Conservation (phyloP, 2,797 vertebrate genomes). For the Tenualosa ilisha region DNA sequence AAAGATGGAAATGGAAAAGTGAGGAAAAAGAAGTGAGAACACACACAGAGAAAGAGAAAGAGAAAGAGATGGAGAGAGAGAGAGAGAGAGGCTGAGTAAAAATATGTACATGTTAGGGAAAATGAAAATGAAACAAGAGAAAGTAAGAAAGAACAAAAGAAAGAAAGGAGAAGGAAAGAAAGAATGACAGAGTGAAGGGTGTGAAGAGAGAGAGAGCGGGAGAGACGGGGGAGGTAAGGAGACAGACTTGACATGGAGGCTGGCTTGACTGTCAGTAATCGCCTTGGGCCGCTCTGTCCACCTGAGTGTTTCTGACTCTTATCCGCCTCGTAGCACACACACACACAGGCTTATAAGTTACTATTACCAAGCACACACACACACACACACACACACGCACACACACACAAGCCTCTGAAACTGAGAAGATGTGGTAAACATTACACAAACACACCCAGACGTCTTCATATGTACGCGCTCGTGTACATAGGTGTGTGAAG, state of each 20-base stretch:
- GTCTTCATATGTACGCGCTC: too few relatives aligned
- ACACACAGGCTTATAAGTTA: constrained; percentile 39
- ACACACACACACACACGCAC: not conserved
- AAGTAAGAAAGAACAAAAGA: not conserved
- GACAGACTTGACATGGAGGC: not conserved
- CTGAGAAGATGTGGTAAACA: too few relatives aligned
- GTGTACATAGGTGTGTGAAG: too few relatives aligned
- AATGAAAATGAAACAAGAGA: too few relatives aligned
- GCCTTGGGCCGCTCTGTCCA: constrained; percentile 38
- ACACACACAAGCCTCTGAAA: not conserved
- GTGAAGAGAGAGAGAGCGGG: not conserved
- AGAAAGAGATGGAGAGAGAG: not conserved
- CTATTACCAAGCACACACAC: constrained; percentile 39
- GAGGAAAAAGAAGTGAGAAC: not conserved
- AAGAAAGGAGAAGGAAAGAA: not conserved
- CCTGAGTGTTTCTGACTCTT: constrained; percentile 48
- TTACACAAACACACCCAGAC: not conserved
- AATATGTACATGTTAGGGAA: too few relatives aligned
- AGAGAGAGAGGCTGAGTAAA: not conserved
- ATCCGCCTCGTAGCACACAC: constrained; percentile 43
- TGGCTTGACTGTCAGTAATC: constrained; percentile 49
- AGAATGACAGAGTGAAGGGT: not conserved
- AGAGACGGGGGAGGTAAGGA: not conserved
- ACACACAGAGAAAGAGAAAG: not conserved
- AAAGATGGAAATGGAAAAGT: not conserved